A percentile compares a stretch with the other conserved stretches of the same genome.
Evolutionary conservation across 2,113 vertebrate species (phyloP).

Genomic region (Junco hyemalis): DNA sequence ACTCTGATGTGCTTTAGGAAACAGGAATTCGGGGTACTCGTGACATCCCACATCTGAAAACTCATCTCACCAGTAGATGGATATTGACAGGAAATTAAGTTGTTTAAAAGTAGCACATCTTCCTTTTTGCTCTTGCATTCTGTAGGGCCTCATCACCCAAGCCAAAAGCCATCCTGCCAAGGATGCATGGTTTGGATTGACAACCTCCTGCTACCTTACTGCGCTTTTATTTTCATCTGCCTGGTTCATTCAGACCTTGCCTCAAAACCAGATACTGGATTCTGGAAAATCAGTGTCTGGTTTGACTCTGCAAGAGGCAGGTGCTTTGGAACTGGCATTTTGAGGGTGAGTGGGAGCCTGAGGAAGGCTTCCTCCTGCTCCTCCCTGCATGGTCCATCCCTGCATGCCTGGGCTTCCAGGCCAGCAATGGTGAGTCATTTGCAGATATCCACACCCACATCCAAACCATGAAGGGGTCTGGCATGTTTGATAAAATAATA

Average conservation of each 20-base stretch:
- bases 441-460: neutral
- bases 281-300: neutral
- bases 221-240: neutral
- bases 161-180: neutral
- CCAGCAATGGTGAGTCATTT: neutral
- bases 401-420: neutral
- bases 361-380: neutral
- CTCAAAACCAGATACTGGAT: neutral
- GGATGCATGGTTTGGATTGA: neutral
- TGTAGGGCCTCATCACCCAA: neutral
- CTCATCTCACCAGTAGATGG: neutral
- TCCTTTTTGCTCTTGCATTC: neutral
- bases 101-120: neutral
- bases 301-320: neutral
- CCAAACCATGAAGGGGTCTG: neutral
- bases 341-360: neutral
- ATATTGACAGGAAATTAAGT: neutral
- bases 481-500: neutral
- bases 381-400: neutral
- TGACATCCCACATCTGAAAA: neutral
- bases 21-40: accelerated
- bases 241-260: neutral
- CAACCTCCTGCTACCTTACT: neutral
- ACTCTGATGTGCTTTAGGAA: neutral
- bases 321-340: neutral